Evolutionary conservation across 2,797 vertebrate species (phyloP).

Genomic region (Leuciscus waleckii): DNA sequence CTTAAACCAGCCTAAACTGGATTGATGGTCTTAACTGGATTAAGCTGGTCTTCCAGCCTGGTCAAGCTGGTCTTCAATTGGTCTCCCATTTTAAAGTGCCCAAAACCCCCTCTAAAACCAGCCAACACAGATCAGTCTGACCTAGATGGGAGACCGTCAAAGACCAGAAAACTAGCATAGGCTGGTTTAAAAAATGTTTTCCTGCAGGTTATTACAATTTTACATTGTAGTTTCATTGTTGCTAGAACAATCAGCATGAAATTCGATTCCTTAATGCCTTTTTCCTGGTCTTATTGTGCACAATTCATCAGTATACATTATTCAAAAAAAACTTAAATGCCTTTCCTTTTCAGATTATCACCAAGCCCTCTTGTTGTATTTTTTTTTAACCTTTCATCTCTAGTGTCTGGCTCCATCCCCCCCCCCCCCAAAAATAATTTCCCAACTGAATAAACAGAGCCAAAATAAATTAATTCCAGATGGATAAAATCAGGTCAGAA

Average conservation of each 20-base stretch:
- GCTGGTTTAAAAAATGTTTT: neutral
- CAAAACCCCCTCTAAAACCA: neutral
- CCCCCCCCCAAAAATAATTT: accelerated
- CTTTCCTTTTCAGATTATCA: neutral
- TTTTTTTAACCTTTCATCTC: neutral
- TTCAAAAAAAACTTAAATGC: neutral
- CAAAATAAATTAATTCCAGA: neutral
- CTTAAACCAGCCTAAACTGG: neutral
- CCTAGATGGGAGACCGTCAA: neutral
- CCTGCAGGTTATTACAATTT: neutral
- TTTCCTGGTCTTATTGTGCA: neutral
- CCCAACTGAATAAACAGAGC: too few relatives aligned
- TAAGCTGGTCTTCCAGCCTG: neutral
- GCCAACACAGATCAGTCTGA: neutral
- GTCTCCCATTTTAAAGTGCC: neutral
- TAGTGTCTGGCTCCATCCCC: neutral
- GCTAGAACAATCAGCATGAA: neutral
- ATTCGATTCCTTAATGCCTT: neutral
- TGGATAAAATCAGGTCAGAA: neutral
- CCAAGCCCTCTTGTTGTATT: neutral
- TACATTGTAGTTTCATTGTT: neutral
- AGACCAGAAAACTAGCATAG: neutral
- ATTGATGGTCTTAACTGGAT: neutral
- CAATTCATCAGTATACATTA: neutral
- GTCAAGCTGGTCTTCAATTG: neutral